phyloP scores from a whole-genome alignment of 2,797 vertebrate genomes.

The Chaunax sp. region DNA sequence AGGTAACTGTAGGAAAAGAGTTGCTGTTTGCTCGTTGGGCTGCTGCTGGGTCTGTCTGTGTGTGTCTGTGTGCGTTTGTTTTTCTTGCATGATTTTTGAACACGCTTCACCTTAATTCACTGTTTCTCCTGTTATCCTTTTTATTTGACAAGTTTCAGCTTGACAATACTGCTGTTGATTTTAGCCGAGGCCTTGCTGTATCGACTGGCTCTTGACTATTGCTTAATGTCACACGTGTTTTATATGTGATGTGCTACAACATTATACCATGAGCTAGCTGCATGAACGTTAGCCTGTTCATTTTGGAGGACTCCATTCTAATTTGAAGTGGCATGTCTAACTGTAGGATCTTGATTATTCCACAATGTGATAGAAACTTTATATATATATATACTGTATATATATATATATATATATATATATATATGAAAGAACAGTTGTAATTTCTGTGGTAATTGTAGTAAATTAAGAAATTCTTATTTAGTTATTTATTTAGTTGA shows the following conservation, averaged over 20 bases:
- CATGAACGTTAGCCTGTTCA: slow-evolving; percentile 17
- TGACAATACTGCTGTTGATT: slow-evolving; percentile 33
- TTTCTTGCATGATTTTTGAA: slow-evolving; percentile 68
- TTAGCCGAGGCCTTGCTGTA: slow-evolving; percentile 5
- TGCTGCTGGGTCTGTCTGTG: slow-evolving; percentile 58
- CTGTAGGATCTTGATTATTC: background rate
- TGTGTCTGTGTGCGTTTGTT: slow-evolving; percentile 27
- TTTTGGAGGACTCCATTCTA: background rate
- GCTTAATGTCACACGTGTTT: slow-evolving; percentile 18
- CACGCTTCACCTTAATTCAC: slow-evolving; percentile 47
- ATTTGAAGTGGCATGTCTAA: background rate
- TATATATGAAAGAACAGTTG: too few species aligned
- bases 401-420: too few species aligned
- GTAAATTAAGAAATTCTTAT: background rate
- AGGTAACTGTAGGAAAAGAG: slow-evolving; percentile 88
- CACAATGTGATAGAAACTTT: background rate
- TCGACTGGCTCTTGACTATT: slow-evolving; percentile 17
- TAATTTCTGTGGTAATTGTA: background rate
- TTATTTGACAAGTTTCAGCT: slow-evolving; percentile 40
- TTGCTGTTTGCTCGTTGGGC: slow-evolving; percentile 61
- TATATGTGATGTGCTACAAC: slow-evolving; percentile 4
- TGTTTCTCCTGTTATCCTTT: slow-evolving; percentile 16
- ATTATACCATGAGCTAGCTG: slow-evolving; percentile 28
- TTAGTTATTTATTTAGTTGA: background rate
- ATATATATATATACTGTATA: too few species aligned